Conservation (phyloP, 2,888 invertebrate genomes). For the Eilema caniola region DNA sequence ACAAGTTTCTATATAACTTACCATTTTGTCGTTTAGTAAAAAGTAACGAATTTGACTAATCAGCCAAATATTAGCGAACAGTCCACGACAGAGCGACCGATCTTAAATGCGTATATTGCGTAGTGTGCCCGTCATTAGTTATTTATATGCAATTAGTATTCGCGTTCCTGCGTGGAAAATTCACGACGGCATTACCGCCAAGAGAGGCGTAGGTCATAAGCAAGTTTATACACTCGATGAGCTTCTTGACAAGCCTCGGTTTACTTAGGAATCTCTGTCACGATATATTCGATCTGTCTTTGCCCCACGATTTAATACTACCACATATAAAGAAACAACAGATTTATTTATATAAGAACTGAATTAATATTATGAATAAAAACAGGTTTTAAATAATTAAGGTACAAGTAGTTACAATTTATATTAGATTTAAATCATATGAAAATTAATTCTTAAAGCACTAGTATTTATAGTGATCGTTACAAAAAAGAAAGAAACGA, state of each 20-base stretch:
- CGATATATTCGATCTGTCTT: not conserved
- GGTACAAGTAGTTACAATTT: constrained; percentile 53
- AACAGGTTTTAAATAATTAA: constrained; percentile 49
- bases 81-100: too few relatives aligned
- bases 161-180: too few relatives aligned
- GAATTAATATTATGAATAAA: constrained; percentile 28
- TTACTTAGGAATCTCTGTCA: not conserved
- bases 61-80: too few relatives aligned
- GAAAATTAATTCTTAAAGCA: constrained; percentile 41
- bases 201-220: too few relatives aligned
- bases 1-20: too few relatives aligned
- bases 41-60: too few relatives aligned
- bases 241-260: not conserved
- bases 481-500: constrained; percentile 37
- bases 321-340: constrained; percentile 23
- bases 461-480: constrained; percentile 28
- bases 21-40: too few relatives aligned
- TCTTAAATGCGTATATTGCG: too few relatives aligned
- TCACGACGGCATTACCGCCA: too few relatives aligned
- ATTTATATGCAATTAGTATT: too few relatives aligned
- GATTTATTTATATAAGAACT: constrained; percentile 19
- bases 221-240: not conserved
- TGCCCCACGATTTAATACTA: constrained; percentile 6
- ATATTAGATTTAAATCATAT: constrained; percentile 34
- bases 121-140: too few relatives aligned